Evolutionary conservation across 1,140 invertebrate genomes (phyloP), one percentile per base, ranked within the genome.

Genomic region (Drosophila elegans): DNA sequence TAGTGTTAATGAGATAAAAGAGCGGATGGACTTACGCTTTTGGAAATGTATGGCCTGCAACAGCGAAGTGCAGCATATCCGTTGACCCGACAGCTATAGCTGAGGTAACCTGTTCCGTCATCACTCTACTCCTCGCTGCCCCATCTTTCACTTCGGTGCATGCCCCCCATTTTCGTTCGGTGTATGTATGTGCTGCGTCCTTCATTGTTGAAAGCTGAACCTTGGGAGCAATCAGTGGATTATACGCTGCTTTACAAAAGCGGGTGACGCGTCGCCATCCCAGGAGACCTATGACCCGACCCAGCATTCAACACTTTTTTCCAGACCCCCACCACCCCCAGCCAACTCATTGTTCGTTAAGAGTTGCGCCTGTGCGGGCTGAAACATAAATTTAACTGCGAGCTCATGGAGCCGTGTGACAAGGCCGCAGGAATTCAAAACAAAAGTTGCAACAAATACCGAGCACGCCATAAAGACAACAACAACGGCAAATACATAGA

Each of bases 391-490:
- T 88, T 88, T 80, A 80, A 88, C 84, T 89, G 73, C 61, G 69
- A 72, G 76, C 83, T 78, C 84, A 89, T 74, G 76, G 63, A 78
- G 76, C 83, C 80, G 77, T 89, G 80, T 89, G 84, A 88, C 84
- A 88, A 88, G 84, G 84, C 84, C 84, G 78, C 84, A 88, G 84
- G 84, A 88, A 88, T 88, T 88, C 80, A 88, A 88, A 88, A 89
- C 84, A 88, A 88, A 89, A 89, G 84, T 83, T 89, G 84, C 83
- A 88, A 88, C 83, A 88, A 83, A 88, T 88, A 83, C 79, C 84
- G 83, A 89, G 83, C 84, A 88, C 80, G 68, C 83, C 84, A 89
- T 89, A 89, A 89, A 83, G 83, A 88, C 75, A 89, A 83, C 74
- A 80, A 63, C 73, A 81, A 49, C 62, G 74, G 57, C 66, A 81